Evolutionary conservation across 1,140 invertebrate species (phyloP).

Genomic region (Drosophila lacertosa): DNA sequence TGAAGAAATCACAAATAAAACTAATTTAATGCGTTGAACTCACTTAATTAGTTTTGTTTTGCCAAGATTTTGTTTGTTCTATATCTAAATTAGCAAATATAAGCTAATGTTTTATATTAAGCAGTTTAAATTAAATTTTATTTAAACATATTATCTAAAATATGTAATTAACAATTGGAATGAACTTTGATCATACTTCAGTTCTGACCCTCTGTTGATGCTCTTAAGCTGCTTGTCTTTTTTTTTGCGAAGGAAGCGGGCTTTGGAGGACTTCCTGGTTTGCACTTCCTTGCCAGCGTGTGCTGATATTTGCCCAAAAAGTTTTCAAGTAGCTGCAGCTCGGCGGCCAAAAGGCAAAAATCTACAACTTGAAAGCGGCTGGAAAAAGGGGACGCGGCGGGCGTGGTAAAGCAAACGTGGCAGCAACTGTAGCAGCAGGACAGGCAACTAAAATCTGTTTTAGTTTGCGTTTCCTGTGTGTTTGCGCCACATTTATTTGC

Average conservation of each 20-base stretch:
- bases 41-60: slow-evolving; percentile 27
- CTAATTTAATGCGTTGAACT: neutral
- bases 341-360: slow-evolving; percentile 47
- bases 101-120: too few relatives aligned
- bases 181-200: slow-evolving; percentile 5
- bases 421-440: slow-evolving; percentile 20
- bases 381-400: neutral
- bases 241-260: slow-evolving; percentile 15
- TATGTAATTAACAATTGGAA: too few relatives aligned
- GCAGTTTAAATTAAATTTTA: too few relatives aligned
- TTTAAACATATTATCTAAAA: too few relatives aligned
- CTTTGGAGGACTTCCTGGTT: slow-evolving; percentile 16
- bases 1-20: slow-evolving; percentile 2
- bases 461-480: slow-evolving; percentile 39
- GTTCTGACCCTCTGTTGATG: slow-evolving; percentile 14
- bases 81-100: too few relatives aligned
- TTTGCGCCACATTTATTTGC: slow-evolving; percentile 52
- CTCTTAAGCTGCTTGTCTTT: neutral
- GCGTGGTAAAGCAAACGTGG: neutral
- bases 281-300: slow-evolving; percentile 9
- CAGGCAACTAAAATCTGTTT: slow-evolving; percentile 55
- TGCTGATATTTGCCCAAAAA: slow-evolving; percentile 45
- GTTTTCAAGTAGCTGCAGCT: slow-evolving; percentile 39
- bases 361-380: slow-evolving; percentile 10
- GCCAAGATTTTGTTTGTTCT: too few relatives aligned